Evolutionary conservation across 2,888 invertebrate species (phyloP).

Genomic region (Troilus luridus): DNA sequence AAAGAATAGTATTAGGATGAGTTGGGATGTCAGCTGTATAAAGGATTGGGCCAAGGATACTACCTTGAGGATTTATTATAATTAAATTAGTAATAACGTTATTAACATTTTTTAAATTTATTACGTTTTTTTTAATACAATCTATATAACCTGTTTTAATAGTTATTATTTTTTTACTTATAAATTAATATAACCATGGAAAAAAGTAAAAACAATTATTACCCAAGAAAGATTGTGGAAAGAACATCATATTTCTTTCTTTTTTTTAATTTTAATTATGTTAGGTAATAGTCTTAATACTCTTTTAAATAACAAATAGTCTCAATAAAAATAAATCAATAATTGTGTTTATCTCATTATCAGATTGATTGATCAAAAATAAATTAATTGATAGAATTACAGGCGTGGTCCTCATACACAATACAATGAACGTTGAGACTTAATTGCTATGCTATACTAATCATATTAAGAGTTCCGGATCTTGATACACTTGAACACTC

Average conservation of each 20-base stretch:
- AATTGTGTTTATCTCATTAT: neutral
- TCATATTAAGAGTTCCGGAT: slow-evolving; percentile 39
- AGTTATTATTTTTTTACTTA: too few species aligned
- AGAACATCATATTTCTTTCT: neutral
- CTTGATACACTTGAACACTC: neutral
- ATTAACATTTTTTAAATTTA: too few species aligned
- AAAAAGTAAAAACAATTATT: neutral
- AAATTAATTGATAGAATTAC: slow-evolving; percentile 21
- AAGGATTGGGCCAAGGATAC: too few species aligned
- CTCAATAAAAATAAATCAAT: neutral
- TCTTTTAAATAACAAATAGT: neutral
- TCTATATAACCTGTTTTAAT: too few species aligned
- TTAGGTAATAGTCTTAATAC: neutral
- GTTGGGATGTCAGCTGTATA: too few species aligned
- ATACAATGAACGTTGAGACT: neutral
- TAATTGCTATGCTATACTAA: slow-evolving; percentile 4
- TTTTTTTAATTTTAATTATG: neutral
- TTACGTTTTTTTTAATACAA: too few species aligned
- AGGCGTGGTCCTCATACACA: slow-evolving; percentile 15
- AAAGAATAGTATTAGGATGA: too few species aligned
- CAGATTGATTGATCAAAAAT: neutral
- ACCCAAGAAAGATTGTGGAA: neutral
- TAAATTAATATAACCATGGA: neutral
- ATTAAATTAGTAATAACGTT: too few species aligned
- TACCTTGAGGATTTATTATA: too few species aligned